Evolutionary conservation across 2,113 vertebrate genomes (phyloP), one percentile per base, ranked within the genome.

Genomic region (Spizaetus ornatus): DNA sequence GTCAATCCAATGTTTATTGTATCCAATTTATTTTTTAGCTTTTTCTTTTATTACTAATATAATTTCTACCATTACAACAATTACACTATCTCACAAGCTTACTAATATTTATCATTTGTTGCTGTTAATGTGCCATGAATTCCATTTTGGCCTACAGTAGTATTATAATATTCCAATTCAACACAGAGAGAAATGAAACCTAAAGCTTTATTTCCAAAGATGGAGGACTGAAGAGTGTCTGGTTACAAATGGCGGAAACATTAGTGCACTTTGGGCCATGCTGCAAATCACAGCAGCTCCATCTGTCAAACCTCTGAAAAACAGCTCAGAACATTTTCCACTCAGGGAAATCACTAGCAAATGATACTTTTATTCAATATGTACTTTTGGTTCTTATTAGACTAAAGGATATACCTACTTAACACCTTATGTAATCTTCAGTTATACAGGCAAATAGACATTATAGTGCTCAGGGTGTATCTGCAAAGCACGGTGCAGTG

Each of bases 1-100:
- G 65, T 95, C 95, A 96, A 86, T 91, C 63, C 88, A 70, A 45
- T 73, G 86, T 96, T 98, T 96, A 94, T 82, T 84, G 81, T 50
- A 91, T 79, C 59, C 91, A 95, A 95, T 97, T 93, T 94, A 92
- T 90, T 95, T 96, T 95, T 93, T 72, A 95, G 81, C 58, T 83
- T 91, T 97, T 97, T 83, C 72, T 96, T 96, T 93, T 91, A 96
- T 96, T 97, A 92, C 90, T 91, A 96, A 92, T 82, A 84, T 80
- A 1, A 74, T 94, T 94, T 93, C 61, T 92, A 66, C 83, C 62
- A 80, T 95, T 93, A 93, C 42, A 92, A 79, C 92, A 96, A 86
- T 94, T 95, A 94, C 65, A 56, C 56, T 67, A 59, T 53, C 71
- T 86, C 94, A 88, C 88, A 82, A 56, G 47, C 67, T 94, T 91